A percentile compares a stretch with the other conserved stretches of the same genome.
These are phyloP conservation scores for Sarcophaga bullata DNA, from an alignment of 1,140 invertebrate genomes.

Conservation along the genomic window DNA sequence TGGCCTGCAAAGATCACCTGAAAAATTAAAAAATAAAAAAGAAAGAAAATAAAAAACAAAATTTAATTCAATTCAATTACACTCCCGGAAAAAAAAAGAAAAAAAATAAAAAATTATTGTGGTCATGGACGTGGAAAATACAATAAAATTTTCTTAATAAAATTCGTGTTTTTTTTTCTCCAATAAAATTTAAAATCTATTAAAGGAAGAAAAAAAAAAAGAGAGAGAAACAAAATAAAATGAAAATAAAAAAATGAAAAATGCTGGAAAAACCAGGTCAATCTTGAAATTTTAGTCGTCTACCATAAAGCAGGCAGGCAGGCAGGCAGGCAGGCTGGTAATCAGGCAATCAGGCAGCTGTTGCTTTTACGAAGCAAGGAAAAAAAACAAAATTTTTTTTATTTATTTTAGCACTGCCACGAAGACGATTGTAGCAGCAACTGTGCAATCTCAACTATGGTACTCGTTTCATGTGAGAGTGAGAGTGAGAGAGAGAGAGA, in stretches of 20 bases:
- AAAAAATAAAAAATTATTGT: too few species aligned
- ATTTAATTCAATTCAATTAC: too few species aligned
- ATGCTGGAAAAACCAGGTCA: not conserved
- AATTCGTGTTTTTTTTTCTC: not conserved
- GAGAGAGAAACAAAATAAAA: not conserved
- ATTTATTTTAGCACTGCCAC: too few species aligned
- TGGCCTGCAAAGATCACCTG: constrained; percentile 86
- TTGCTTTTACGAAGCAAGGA: not conserved
- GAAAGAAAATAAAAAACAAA: too few species aligned
- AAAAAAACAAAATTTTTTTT: too few species aligned
- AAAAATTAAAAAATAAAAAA: constrained; percentile 33
- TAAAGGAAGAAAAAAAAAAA: not conserved
- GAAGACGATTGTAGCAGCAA: too few species aligned
- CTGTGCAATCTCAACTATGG: too few species aligned
- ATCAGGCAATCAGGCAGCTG: not conserved
- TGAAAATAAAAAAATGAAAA: not conserved
- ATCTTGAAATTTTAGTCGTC: constrained; percentile 16
- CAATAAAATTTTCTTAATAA: not conserved
- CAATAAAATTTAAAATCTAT: not conserved
- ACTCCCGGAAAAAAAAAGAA: too few species aligned
- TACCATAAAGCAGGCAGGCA: not conserved
- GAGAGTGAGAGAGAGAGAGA: too few species aligned
- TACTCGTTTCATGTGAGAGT: too few species aligned
- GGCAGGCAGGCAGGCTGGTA: too few species aligned
- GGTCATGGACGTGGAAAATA: too few species aligned